Conservation (phyloP, 1,140 invertebrate genomes). For the Apis cerana region DNA sequence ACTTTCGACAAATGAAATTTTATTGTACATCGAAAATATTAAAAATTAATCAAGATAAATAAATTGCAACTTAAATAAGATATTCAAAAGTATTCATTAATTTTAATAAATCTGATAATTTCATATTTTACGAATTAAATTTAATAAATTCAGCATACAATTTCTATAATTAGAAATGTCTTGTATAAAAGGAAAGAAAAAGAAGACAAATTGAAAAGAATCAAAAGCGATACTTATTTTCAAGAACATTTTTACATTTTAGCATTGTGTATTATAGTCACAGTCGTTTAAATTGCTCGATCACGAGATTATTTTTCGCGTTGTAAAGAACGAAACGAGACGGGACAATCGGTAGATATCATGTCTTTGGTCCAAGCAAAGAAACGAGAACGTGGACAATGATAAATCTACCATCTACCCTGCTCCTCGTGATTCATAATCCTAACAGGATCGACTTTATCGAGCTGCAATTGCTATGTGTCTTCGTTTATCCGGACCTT, state of each 20-base stretch:
- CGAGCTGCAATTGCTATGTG: not conserved
- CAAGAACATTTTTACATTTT: not conserved
- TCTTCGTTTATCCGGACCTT: conserved; percentile 1
- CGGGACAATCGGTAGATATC: not conserved
- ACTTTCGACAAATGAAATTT: too few relatives aligned
- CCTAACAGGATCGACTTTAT: conserved; percentile 10
- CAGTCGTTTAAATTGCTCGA: not conserved
- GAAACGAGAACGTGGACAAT: not conserved
- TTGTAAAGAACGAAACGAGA: not conserved
- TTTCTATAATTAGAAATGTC: not conserved
- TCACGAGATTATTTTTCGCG: not conserved
- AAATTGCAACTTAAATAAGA: too few relatives aligned
- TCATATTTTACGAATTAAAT: not conserved
- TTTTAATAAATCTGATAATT: too few relatives aligned
- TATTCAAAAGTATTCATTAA: too few relatives aligned
- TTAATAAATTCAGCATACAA: not conserved
- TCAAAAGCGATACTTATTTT: not conserved
- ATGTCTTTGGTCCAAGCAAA: not conserved
- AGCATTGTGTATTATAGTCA: not conserved
- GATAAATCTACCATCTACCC: conserved; percentile 13
- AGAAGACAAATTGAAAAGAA: not conserved
- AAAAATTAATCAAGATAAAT: too few relatives aligned
- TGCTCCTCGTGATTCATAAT: conserved; percentile 19
- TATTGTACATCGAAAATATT: too few relatives aligned
- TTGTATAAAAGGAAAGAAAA: not conserved